phyloP scores from a whole-genome alignment of 2,113 vertebrate species.

The Chitala chitala region DNA sequence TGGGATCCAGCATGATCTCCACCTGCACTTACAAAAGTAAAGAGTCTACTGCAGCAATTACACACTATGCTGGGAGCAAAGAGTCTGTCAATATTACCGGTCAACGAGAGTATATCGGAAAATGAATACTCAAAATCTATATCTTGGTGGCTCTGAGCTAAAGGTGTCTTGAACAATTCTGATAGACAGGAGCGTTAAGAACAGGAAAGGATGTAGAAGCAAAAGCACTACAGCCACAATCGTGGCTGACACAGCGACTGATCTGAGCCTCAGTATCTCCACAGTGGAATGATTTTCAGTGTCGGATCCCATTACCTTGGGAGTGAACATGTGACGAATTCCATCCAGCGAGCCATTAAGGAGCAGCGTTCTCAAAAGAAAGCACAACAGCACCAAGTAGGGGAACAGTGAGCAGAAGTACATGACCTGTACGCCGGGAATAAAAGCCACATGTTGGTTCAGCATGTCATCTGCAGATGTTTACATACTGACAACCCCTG shows the following conservation, averaged over 20 bases:
- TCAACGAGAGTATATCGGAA: too few species aligned
- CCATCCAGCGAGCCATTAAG: constrained; percentile 83
- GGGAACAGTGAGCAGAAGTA: constrained; percentile 84
- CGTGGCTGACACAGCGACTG: background rate
- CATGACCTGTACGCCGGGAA: constrained; percentile 79
- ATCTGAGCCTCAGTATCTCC: background rate
- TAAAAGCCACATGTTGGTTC: background rate
- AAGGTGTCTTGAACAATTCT: background rate
- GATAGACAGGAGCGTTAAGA: background rate
- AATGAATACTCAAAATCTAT: too few species aligned
- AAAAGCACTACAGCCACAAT: background rate
- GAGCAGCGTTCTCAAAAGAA: constrained; percentile 80
- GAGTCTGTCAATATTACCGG: too few species aligned
- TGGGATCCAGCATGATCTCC: constrained; percentile 76
- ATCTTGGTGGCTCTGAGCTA: too few species aligned
- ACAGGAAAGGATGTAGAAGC: background rate
- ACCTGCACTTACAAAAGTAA: too few species aligned
- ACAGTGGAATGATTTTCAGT: background rate
- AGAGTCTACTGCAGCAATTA: too few species aligned
- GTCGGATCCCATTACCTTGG: too few species aligned
- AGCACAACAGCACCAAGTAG: constrained; percentile 81
- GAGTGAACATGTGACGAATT: constrained; percentile 84
- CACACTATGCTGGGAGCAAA: too few species aligned
- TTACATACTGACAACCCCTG: background rate
- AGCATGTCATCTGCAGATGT: background rate